phyloP scores from a whole-genome alignment of 2,113 vertebrate species.

The Centropristis striata region DNA sequence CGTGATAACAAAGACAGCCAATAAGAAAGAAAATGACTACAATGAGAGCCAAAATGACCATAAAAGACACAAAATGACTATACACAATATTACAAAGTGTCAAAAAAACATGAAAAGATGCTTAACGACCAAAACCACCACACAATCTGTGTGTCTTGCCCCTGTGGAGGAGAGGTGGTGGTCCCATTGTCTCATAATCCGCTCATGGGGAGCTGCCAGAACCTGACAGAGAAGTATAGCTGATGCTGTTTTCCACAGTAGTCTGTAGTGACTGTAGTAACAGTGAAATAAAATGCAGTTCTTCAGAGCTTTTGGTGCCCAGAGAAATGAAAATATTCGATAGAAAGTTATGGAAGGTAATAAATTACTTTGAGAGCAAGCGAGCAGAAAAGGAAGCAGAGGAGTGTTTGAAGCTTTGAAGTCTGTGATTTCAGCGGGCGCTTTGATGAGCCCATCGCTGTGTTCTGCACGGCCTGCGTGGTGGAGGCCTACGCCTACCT shows the following conservation, averaged over 20 bases:
- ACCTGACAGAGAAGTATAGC: background rate
- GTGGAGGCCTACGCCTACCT: constrained; percentile 89
- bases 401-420: background rate
- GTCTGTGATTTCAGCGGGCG: constrained; percentile 77
- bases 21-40: no score
- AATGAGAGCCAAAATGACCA: no score
- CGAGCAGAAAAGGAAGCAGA: background rate
- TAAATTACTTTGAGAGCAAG: background rate
- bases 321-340: background rate
- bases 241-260: background rate
- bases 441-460: constrained; percentile 83
- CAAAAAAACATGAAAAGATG: no score
- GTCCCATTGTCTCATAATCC: no score
- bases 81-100: no score
- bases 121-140: no score
- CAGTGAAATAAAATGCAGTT: background rate
- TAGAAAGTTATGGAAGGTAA: background rate
- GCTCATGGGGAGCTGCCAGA: background rate
- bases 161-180: no score
- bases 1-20: no score
- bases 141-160: no score
- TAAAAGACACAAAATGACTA: no score
- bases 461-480: constrained; percentile 88
- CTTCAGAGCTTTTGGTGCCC: background rate
- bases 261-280: background rate